A percentile compares a stretch with the other conserved stretches of the same genome.
Conservation (phyloP, 2,888 invertebrate genomes). For the Crocallis elinguaria region DNA sequence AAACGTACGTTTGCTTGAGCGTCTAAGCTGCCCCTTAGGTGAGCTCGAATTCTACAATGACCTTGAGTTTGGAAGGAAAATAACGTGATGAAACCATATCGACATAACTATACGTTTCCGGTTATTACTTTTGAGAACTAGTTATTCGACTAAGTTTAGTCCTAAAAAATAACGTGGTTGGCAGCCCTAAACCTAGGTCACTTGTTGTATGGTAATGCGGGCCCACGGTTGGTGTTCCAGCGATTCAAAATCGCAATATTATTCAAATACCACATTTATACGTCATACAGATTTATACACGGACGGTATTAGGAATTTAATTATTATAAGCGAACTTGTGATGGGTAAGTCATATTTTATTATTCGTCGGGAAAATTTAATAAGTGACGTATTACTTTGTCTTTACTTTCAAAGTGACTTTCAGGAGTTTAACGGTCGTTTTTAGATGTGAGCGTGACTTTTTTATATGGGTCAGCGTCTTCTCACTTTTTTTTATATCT, state of each 20-base stretch:
- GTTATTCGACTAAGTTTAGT: too few species aligned
- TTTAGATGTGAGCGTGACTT: neutral
- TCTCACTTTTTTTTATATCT: too few species aligned
- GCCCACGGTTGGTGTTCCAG: conserved; percentile 49
- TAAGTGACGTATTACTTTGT: neutral
- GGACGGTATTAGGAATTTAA: conserved; percentile 55
- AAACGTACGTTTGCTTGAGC: too few species aligned
- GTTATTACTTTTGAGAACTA: too few species aligned
- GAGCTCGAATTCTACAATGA: too few species aligned
- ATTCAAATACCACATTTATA: conserved; percentile 66
- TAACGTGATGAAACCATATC: too few species aligned
- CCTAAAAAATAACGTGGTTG: neutral
- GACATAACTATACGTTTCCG: too few species aligned
- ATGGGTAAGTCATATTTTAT: neutral
- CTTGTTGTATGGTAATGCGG: conserved; percentile 57
- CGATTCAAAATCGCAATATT: conserved; percentile 66
- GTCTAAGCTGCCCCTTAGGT: too few species aligned
- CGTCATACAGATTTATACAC: conserved; percentile 57
- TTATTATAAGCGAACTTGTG: conserved; percentile 45
- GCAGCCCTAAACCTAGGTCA: neutral
- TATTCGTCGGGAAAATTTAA: neutral
- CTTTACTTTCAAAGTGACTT: neutral
- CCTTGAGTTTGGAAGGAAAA: too few species aligned
- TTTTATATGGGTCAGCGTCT: too few species aligned
- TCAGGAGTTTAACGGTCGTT: neutral